Base-by-base conservation (phyloP, 2,797 vertebrate species). In the Centroberyx gerrardi region DNA sequence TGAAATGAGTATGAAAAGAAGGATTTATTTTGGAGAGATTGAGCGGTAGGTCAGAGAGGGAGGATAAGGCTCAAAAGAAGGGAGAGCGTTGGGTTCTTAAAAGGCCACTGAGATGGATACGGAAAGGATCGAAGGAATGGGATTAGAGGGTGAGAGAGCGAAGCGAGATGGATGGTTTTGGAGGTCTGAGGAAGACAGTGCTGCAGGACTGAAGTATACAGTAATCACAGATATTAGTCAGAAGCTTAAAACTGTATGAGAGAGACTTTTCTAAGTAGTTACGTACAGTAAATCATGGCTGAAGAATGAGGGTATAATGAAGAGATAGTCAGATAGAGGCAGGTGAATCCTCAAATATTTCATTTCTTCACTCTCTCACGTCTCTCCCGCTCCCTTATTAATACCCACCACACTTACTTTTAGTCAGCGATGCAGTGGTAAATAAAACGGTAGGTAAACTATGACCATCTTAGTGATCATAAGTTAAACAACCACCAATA, bases 121-220 rank as follows among this genome's bases (percentile, higher is more conserved):
- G 56, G 15, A 68, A 17, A 60, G 62, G 13, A 42, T 10, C 42
- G 46, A 49, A 75, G 61, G 54, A 54, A 65, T 17, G 2, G 9
- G 76, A 77, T 85, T 73, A 78, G 78, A 27, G 61, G 58, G 64
- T 59, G 27, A 68, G 56, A 69, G 46, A 56, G 1, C 22, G 22
- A 9, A 33, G 33, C 4, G 22, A 76, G 68, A 73, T 0, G n/a
- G 62, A 58, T 17, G 40, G 62, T 71, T 71, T 59, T 59, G 29
- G 44, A 29, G 78, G 73, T 67, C 40, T 68, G 51, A 62, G 52
- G 65, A 69, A 28, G 65, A 74, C 56, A 38, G 56, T 2, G 53
- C 40, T 44, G 36, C 64, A 44, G 67, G 64, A 80, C 22, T 29
- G 52, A 54, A 54, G 13, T 4, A 54, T 28, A 54, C 27, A 56